These are phyloP conservation scores for Scopus umbretta DNA, from an alignment of 2,113 vertebrate species.

Conservation along the genomic window DNA sequence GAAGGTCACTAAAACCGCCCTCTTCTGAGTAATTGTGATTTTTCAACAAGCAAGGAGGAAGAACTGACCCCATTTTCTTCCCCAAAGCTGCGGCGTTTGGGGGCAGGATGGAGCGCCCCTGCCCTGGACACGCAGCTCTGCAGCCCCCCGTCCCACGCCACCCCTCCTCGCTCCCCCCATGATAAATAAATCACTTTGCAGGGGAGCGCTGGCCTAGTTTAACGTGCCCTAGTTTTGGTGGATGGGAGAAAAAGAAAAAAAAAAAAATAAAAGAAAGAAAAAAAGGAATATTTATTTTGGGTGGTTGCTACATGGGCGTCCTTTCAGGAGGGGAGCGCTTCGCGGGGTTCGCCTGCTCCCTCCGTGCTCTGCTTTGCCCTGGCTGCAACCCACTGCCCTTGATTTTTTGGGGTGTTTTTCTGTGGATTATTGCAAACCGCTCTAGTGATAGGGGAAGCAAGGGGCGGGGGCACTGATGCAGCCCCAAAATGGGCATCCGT, in stretches of 20 bases:
- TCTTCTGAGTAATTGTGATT: not conserved
- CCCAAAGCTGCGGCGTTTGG: accelerated
- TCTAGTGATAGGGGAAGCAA: no score
- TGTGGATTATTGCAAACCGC: not conserved
- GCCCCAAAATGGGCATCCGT: not conserved
- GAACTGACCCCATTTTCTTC: not conserved
- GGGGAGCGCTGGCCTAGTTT: slow-evolving; percentile 51
- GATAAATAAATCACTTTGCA: slow-evolving; percentile 36
- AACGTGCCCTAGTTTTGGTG: slow-evolving; percentile 27
- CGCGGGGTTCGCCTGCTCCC: not conserved
- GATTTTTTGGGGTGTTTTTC: not conserved
- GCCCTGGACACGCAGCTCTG: not conserved
- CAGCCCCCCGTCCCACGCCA: not conserved
- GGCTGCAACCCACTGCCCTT: not conserved
- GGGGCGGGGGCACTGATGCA: not conserved
- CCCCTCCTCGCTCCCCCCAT: not conserved
- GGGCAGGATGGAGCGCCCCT: not conserved
- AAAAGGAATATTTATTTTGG: slow-evolving; percentile 31
- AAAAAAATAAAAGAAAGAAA: not conserved
- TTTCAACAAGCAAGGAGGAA: not conserved
- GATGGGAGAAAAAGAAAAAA: not conserved
- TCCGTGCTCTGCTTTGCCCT: not conserved
- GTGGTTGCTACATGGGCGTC: not conserved
- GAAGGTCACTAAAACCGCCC: not conserved
- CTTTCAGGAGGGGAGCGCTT: not conserved